Conservation (phyloP, 1,140 invertebrate species). For the Heterodera carotae region DNA sequence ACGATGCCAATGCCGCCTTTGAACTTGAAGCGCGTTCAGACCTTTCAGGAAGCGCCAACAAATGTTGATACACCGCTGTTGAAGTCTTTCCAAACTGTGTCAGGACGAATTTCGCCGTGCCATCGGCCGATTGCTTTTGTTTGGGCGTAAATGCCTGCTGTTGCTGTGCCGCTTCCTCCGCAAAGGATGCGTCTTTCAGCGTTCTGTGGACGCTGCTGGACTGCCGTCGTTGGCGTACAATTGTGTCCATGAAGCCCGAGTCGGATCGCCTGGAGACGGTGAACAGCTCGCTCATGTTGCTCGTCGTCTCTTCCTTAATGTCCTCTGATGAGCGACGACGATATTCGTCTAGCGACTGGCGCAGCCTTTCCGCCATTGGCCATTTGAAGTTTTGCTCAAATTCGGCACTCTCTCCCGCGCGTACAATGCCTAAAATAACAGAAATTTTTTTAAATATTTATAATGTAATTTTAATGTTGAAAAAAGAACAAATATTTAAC, state of each 20-base stretch:
- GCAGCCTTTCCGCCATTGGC: background rate
- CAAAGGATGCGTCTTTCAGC: background rate
- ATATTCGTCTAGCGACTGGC: background rate
- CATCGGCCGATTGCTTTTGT: background rate
- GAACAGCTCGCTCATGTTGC: constrained; percentile 1
- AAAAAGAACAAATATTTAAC: too few relatives aligned
- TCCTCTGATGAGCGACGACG: background rate
- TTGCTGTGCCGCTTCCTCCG: background rate
- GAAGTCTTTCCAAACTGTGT: background rate
- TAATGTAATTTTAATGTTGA: background rate
- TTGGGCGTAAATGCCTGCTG: background rate
- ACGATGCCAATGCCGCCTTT: background rate
- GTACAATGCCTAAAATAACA: background rate
- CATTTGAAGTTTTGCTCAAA: background rate
- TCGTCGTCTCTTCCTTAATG: background rate
- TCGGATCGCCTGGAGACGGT: constrained; percentile 2
- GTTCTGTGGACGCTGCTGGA: background rate
- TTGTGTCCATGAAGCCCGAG: constrained; percentile 5
- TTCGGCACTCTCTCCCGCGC: background rate
- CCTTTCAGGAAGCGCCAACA: background rate
- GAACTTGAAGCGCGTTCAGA: background rate
- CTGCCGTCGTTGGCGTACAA: background rate
- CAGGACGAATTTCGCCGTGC: background rate
- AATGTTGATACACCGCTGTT: background rate
- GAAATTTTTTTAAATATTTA: background rate